These are phyloP conservation scores for Irena cyanogastra DNA, from an alignment of 2,113 vertebrate species.

Conservation along the genomic window DNA sequence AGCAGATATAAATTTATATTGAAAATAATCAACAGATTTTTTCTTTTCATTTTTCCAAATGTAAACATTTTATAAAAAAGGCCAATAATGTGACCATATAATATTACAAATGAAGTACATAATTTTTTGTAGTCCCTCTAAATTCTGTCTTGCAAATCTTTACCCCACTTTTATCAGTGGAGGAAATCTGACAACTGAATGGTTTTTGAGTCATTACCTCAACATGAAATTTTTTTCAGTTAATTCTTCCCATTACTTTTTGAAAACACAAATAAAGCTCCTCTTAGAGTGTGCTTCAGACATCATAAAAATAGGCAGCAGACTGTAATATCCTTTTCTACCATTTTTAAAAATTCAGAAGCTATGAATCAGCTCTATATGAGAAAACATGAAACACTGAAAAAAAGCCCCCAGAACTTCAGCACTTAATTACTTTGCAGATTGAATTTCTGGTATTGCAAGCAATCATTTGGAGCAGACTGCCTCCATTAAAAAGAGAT, in stretches of 20 bases:
- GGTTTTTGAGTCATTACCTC: background rate
- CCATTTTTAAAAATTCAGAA: background rate
- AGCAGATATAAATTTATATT: background rate
- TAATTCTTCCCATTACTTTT: background rate
- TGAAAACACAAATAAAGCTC: background rate
- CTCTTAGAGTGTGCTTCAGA: background rate
- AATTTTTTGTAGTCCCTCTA: background rate
- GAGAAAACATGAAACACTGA: background rate
- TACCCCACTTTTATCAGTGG: background rate
- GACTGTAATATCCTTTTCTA: background rate
- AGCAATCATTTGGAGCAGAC: background rate
- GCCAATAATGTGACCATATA: background rate
- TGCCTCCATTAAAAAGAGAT: background rate
- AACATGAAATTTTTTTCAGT: background rate
- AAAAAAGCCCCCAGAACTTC: background rate
- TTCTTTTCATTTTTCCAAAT: background rate
- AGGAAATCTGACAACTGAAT: background rate
- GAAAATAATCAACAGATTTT: background rate
- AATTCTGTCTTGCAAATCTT: background rate
- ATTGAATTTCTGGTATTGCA: background rate
- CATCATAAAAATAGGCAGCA: background rate
- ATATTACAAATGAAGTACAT: background rate
- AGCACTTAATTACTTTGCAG: background rate
- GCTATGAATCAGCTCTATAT: background rate
- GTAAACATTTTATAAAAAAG: background rate